Evolutionary conservation across 2,113 vertebrate genomes (phyloP).

Genomic region (Cyprinodon variegatus): DNA sequence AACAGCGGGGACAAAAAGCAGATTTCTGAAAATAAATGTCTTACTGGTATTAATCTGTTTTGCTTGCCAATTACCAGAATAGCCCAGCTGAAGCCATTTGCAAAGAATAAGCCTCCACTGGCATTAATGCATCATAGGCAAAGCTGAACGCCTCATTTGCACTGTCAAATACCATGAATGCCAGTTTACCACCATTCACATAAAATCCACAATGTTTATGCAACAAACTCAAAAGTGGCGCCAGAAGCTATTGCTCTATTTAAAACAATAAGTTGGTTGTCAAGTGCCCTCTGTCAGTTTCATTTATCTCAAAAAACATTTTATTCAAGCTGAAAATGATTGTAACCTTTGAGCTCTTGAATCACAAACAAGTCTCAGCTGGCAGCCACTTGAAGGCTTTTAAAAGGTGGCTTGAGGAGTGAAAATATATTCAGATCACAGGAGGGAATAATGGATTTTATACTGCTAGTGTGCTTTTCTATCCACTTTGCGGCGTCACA

Average conservation of each 20-base stretch:
- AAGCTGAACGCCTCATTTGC: constrained; percentile 8
- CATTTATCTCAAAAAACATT: constrained; percentile 37
- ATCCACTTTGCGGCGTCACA: constrained; percentile 4
- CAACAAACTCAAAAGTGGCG: constrained; percentile 9
- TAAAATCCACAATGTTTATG: constrained; percentile 21
- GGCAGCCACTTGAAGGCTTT: constrained; percentile 57
- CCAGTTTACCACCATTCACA: constrained; percentile 27
- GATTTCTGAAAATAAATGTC: constrained; percentile 45
- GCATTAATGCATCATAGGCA: constrained; percentile 13
- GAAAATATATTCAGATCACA: constrained; percentile 45
- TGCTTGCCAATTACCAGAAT: constrained; percentile 33
- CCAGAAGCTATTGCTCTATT: constrained; percentile 21
- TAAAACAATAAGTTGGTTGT: constrained; percentile 42
- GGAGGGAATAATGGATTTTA: constrained; percentile 28
- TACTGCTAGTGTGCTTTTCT: background rate
- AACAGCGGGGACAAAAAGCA: constrained; percentile 43
- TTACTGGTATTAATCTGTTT: constrained; percentile 44
- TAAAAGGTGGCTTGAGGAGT: constrained; percentile 43
- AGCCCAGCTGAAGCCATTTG: constrained; percentile 24
- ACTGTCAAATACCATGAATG: constrained; percentile 5
- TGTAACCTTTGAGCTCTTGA: constrained; percentile 54
- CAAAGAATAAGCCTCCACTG: constrained; percentile 25
- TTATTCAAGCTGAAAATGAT: constrained; percentile 55
- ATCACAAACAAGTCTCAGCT: constrained; percentile 55
- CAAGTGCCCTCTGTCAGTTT: constrained; percentile 29